Base-by-base conservation (phyloP, 1,140 invertebrate species). In the Drosophila guanche region DNA sequence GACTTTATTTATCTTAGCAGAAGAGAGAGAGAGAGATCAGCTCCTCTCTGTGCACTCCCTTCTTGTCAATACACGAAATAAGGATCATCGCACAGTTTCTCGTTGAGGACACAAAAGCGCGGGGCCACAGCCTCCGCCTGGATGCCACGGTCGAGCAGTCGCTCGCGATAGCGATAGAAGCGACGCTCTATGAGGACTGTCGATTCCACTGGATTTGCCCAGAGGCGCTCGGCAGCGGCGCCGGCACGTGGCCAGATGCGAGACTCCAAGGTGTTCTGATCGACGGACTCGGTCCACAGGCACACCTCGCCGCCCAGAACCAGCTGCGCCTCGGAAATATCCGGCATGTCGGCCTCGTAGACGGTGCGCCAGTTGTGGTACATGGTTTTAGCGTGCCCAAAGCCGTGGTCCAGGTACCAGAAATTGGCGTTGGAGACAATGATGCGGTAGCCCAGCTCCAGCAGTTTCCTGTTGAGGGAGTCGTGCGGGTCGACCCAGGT, bases 331-430 rank as follows among this genome's bases (percentile, higher is more conserved):
- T 8, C 42, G 2, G 63, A 55, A 6, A 90, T 79, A 0, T 65
- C 47, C 0, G 92, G 92, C 70, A 93, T 55, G 16, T 60, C 74
- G 69, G 93, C 92, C 1, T 92, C 91, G 71, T 96, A 96, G 65
- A 94, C 94, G 6, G 91, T 92, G 40, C 93, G 92, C 95, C 95
- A 96, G 46, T 93, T 94, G 65, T 95, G 94, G 81, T 95, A 96
- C 5, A 76, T 91, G 2, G 95, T 96, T 4, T 52, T 91, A 4
- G 95, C 95, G 94, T 95, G 16, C 16, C 16, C 96, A 90, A 96
- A 96, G 0, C 96, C 96, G 78, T 97, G 96, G 91, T 97, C 96
- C 51, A 97, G 91, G 81, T 97, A 96, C 95, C 95, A 96, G n/a
- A 95, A 93, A 85, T 97, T 94, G 72, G 95, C 96, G 0, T 95